Conservation (phyloP, 2,888 invertebrate species). For the Tribolium freemani region DNA sequence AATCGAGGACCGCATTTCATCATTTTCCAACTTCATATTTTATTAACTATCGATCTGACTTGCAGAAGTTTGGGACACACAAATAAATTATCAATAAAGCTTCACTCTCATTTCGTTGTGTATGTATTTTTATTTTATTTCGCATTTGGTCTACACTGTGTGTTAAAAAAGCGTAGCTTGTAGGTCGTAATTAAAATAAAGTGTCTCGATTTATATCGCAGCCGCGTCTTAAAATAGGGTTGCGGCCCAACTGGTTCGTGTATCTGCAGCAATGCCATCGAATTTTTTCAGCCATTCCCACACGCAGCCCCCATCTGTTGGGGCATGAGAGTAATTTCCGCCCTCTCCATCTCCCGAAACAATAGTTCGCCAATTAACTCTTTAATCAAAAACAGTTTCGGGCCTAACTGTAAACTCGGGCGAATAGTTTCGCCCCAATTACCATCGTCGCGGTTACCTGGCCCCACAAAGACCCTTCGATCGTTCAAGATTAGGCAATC, state of each 20-base stretch:
- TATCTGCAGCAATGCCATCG: conserved; percentile 21
- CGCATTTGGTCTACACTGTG: too few relatives aligned
- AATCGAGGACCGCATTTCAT: neutral
- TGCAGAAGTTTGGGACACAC: neutral
- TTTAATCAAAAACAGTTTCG: conserved; percentile 28
- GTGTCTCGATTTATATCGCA: conserved; percentile 22
- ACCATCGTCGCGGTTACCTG: conserved; percentile 26
- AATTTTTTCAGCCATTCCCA: conserved; percentile 24
- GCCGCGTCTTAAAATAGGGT: conserved; percentile 31
- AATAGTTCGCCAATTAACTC: conserved; percentile 34
- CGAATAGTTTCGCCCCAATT: conserved; percentile 37
- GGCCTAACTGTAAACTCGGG: conserved; percentile 38
- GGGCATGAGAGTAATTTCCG: conserved; percentile 2
- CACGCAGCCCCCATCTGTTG: conserved; percentile 23
- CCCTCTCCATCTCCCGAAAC: conserved; percentile 5
- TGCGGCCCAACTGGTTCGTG: conserved; percentile 26
- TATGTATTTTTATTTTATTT: too few relatives aligned
- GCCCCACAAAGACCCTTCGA: conserved; percentile 24
- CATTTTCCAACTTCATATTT: neutral
- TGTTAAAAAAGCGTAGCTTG: too few relatives aligned
- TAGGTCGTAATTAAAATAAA: neutral
- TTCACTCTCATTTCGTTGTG: neutral
- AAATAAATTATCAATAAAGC: neutral
- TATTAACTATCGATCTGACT: neutral
- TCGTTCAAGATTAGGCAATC: conserved; percentile 57